A percentile compares a stretch with the other conserved stretches of the same genome.
Evolutionary conservation across 2,113 vertebrate species (phyloP).

Genomic region (Macrotus californicus): DNA sequence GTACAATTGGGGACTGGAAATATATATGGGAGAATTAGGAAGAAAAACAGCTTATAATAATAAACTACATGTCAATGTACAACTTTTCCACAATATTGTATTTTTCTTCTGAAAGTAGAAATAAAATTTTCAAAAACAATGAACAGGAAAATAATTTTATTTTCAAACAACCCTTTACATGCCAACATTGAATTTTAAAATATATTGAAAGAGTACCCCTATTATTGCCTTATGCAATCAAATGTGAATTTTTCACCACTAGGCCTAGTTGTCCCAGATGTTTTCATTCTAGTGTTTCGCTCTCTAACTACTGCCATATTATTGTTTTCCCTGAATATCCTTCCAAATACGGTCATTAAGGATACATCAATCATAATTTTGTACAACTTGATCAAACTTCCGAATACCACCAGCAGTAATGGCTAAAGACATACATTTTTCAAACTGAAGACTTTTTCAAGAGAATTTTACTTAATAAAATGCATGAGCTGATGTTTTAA

Average conservation of each 20-base stretch:
- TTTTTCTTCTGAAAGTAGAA: constrained; percentile 70
- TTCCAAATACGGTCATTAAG: neutral
- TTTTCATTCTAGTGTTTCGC: neutral
- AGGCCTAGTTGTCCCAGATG: neutral
- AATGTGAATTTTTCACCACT: constrained; percentile 24
- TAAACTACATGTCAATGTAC: constrained; percentile 45
- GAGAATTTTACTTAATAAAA: neutral
- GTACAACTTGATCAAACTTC: neutral
- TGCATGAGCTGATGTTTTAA: neutral
- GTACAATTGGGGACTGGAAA: constrained; percentile 25
- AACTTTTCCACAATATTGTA: constrained; percentile 31
- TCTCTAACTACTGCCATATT: neutral
- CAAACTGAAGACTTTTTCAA: neutral
- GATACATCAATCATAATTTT: neutral
- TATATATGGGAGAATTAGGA: constrained; percentile 23
- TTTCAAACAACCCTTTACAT: constrained; percentile 69
- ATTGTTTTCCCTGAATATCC: neutral
- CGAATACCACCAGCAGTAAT: constrained; percentile 1
- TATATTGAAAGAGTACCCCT: constrained; percentile 57
- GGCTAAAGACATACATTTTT: neutral
- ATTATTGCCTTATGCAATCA: constrained; percentile 57
- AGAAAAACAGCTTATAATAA: constrained; percentile 65
- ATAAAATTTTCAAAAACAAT: constrained; percentile 67
- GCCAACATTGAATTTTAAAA: constrained; percentile 58
- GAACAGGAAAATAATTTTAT: constrained; percentile 63